Evolutionary conservation across 2,797 vertebrate species (phyloP).

Genomic region (Acipenser oxyrinchus): DNA sequence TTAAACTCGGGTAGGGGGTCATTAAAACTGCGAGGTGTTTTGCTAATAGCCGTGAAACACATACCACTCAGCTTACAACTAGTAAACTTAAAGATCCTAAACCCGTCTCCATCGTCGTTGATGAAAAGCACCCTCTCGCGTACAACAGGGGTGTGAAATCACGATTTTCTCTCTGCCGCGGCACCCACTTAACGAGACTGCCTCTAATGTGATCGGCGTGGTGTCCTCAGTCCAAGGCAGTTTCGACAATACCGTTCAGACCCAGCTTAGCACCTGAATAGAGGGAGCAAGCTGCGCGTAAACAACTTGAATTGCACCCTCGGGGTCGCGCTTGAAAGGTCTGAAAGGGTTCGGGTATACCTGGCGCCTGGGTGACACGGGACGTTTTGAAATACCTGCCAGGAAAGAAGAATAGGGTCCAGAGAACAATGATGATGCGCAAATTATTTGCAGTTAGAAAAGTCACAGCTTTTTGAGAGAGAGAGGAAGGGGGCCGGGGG

Average conservation of each 20-base stretch:
- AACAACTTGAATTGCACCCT: constrained; percentile 25
- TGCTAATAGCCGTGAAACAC: no score
- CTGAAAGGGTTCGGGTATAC: constrained; percentile 20
- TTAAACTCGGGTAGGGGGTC: no score
- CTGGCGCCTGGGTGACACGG: constrained; percentile 30
- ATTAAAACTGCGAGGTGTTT: no score
- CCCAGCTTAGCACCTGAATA: constrained; percentile 32
- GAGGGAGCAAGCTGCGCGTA: constrained; percentile 15
- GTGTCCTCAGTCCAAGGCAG: constrained; percentile 19
- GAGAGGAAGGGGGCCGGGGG: no score
- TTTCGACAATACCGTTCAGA: constrained; percentile 11
- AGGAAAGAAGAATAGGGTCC: constrained; percentile 7
- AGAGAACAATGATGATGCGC: constrained; percentile 1
- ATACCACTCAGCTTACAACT: no score
- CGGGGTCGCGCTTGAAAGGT: constrained; percentile 19
- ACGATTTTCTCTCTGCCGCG: no score
- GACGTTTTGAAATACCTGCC: constrained; percentile 25
- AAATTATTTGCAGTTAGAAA: constrained; percentile 4
- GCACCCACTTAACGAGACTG: constrained; percentile 4
- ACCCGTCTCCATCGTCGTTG: no score
- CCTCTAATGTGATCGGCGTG: constrained; percentile 13
- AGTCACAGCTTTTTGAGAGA: not conserved
- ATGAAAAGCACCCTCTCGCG: no score
- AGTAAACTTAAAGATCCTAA: no score
- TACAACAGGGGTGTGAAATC: no score